Evolutionary conservation across 2,113 vertebrate species (phyloP).

Genomic region (Poicephalus meyeri): DNA sequence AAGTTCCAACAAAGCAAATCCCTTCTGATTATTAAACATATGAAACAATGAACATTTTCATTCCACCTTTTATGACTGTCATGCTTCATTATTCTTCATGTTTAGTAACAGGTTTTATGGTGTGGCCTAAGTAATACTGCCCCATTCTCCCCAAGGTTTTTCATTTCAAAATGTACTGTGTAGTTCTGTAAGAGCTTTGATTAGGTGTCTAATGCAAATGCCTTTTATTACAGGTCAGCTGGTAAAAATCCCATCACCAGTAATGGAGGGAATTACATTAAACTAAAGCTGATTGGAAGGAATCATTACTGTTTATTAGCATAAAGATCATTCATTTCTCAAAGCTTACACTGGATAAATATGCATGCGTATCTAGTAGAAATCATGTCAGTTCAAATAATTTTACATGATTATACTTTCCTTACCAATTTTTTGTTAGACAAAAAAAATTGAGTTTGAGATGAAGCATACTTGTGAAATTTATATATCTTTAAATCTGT

Average conservation of each 20-base stretch:
- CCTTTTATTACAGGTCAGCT: slow-evolving; percentile 55
- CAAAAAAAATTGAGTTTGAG: background rate
- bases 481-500: background rate
- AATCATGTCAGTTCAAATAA: background rate
- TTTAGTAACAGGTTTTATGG: slow-evolving; percentile 2
- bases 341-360: background rate
- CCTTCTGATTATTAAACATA: background rate
- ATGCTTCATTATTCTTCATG: background rate
- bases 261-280: slow-evolving; percentile 29
- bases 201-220: slow-evolving; percentile 18
- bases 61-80: background rate
- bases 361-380: background rate
- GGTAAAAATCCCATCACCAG: slow-evolving; percentile 24
- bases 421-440: background rate
- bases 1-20: background rate
- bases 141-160: background rate
- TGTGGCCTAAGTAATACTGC: background rate
- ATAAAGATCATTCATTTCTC: slow-evolving; percentile 39
- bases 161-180: slow-evolving; percentile 30
- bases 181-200: background rate
- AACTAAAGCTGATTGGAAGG: slow-evolving; percentile 12
- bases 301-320: slow-evolving; percentile 53
- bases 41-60: background rate
- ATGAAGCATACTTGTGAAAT: background rate
- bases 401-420: background rate